phyloP scores from a whole-genome alignment of 2,888 invertebrate genomes.

The Caenorhabditis sp. region DNA sequence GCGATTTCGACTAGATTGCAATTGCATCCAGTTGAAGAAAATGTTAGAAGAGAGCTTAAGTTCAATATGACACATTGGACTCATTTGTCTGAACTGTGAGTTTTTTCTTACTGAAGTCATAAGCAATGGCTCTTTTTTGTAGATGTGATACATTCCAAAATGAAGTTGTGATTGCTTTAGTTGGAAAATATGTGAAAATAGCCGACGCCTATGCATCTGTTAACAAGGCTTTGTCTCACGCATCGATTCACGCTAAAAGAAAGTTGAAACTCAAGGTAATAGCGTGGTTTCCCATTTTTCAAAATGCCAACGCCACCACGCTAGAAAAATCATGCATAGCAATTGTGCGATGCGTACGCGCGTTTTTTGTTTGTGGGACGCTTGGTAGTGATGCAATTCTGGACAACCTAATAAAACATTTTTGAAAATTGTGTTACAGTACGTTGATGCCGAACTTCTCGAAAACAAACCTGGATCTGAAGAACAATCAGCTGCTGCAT shows the following conservation, averaged over 20 bases:
- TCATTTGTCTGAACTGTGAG: constrained; percentile 57
- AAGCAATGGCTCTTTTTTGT: too few relatives aligned
- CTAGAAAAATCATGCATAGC: too few relatives aligned
- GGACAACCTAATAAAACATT: too few relatives aligned
- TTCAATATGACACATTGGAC: constrained; percentile 64
- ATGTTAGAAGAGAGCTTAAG: constrained; percentile 38
- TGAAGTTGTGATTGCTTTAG: constrained; percentile 80
- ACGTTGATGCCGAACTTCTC: constrained; percentile 54
- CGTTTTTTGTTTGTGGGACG: too few relatives aligned
- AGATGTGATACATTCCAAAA: constrained; percentile 55
- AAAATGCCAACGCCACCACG: neutral
- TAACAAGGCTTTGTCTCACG: constrained; percentile 83
- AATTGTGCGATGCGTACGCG: too few relatives aligned
- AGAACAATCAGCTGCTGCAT: constrained; percentile 47
- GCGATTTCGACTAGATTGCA: constrained; percentile 43
- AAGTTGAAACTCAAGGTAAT: constrained; percentile 81
- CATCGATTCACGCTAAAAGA: constrained; percentile 84
- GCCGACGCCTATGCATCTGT: constrained; percentile 89
- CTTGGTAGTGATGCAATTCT: too few relatives aligned
- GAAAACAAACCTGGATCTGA: constrained; percentile 43
- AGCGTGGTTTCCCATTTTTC: neutral
- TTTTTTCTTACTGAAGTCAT: too few relatives aligned
- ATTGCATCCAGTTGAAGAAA: constrained; percentile 20
- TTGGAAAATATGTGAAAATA: constrained; percentile 82
- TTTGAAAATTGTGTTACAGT: constrained; percentile 22